phyloP scores from a whole-genome alignment of 2,113 vertebrate species.

The Rhea americana region DNA sequence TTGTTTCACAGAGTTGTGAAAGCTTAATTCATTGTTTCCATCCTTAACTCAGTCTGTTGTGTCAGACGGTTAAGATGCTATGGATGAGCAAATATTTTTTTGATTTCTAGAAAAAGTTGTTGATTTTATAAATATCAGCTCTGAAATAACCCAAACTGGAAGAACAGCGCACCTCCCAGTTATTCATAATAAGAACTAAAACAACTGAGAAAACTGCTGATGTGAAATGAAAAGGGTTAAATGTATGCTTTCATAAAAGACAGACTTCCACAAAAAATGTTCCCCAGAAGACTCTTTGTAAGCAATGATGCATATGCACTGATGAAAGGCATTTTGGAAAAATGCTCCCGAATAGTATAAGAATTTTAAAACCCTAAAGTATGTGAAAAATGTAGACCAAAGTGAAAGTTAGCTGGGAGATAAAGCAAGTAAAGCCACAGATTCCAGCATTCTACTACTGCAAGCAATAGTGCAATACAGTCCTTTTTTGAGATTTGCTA shows the following conservation, averaged over 20 bases:
- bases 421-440: not conserved
- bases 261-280: not conserved
- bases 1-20: not conserved
- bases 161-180: not conserved
- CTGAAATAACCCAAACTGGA: not conserved
- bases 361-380: not conserved
- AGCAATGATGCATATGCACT: not conserved
- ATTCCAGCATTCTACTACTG: not conserved
- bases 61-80: not conserved
- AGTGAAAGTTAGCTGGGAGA: constrained; percentile 1
- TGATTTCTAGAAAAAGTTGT: not conserved
- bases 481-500: not conserved
- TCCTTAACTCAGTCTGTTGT: not conserved
- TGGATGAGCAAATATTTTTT: not conserved
- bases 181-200: not conserved
- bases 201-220: not conserved
- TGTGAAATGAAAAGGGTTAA: not conserved
- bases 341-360: not conserved
- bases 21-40: not conserved
- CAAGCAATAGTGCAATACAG: not conserved
- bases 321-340: not conserved
- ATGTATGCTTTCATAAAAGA: constrained; percentile 20
- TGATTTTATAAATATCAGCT: not conserved
- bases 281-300: not conserved
- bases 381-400: constrained; percentile 9